A percentile compares a stretch with the other conserved stretches of the same genome.
Conservation (phyloP, 2,888 invertebrate genomes). For the Catocala fraxini region DNA sequence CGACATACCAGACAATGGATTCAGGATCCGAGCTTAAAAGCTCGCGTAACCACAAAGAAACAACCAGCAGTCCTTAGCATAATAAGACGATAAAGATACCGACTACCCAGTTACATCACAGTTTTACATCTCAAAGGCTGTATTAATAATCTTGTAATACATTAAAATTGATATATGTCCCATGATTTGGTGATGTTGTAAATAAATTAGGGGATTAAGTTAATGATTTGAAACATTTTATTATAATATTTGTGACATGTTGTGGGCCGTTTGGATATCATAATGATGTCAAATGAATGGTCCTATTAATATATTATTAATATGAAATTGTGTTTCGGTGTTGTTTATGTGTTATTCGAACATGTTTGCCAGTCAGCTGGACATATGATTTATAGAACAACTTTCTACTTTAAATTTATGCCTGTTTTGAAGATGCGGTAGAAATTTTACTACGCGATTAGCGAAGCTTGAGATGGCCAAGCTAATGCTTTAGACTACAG, state of each 20-base stretch:
- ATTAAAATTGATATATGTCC: slow-evolving; percentile 11
- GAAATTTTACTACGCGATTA: too few species aligned
- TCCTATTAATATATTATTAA: slow-evolving; percentile 3
- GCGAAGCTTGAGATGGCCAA: too few species aligned
- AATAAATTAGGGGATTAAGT: slow-evolving; percentile 18
- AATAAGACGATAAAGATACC: too few species aligned
- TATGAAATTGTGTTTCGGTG: not conserved
- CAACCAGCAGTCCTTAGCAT: too few species aligned
- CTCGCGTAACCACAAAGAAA: too few species aligned
- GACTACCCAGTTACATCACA: not conserved
- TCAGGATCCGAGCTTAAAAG: too few species aligned
- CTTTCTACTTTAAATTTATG: too few species aligned
- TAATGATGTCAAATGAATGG: slow-evolving; percentile 7
- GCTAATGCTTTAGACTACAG: too few species aligned
- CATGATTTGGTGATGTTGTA: slow-evolving; percentile 11
- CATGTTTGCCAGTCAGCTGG: not conserved
- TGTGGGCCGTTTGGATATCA: slow-evolving; percentile 6
- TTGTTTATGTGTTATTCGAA: not conserved
- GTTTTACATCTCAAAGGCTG: not conserved
- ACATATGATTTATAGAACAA: not conserved
- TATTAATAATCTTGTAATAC: slow-evolving; percentile 3
- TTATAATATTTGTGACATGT: slow-evolving; percentile 3
- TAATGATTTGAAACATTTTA: slow-evolving; percentile 6
- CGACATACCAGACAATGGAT: too few species aligned
- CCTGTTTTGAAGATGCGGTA: too few species aligned